phyloP scores from a whole-genome alignment of 23 tunicate species.

The Halocynthia aurantium region DNA sequence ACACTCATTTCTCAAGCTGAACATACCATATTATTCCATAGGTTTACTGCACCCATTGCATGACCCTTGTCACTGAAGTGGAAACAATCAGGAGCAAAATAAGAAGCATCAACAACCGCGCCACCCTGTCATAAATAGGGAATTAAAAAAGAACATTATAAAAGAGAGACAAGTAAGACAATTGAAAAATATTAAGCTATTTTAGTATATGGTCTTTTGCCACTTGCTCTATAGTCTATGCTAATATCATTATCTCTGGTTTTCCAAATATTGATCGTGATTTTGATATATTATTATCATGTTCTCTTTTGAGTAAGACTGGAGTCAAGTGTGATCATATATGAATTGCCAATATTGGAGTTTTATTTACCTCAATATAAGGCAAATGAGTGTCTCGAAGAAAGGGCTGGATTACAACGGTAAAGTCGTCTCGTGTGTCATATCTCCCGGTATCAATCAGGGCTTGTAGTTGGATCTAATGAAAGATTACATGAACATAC shows the following conservation, averaged over 20 bases:
- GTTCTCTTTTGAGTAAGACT: not conserved
- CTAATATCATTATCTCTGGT: not conserved
- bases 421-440: slow-evolving; percentile 84
- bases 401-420: slow-evolving; percentile 86
- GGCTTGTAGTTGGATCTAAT: slow-evolving; percentile 36
- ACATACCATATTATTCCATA: slow-evolving; percentile 95
- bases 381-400: slow-evolving; percentile 59
- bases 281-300: no score
- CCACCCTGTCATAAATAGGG: slow-evolving; percentile 7
- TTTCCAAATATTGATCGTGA: not conserved
- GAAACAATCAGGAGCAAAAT: slow-evolving; percentile 93
- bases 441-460: slow-evolving; percentile 65
- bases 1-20: not conserved
- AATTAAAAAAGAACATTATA: not conserved
- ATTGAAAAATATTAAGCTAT: no score
- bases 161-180: not conserved
- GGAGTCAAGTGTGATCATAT: not conserved
- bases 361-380: slow-evolving; percentile 41
- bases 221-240: not conserved
- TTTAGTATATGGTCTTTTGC: no score
- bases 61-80: slow-evolving; percentile 86
- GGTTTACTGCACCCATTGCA: slow-evolving; percentile 80
- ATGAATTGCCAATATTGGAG: not conserved
- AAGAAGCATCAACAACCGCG: slow-evolving; percentile 87
- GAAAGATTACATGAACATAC: not conserved